These are phyloP conservation scores for Pangasius larnaudii DNA, from an alignment of 2,797 vertebrate species.

Conservation along the genomic window DNA sequence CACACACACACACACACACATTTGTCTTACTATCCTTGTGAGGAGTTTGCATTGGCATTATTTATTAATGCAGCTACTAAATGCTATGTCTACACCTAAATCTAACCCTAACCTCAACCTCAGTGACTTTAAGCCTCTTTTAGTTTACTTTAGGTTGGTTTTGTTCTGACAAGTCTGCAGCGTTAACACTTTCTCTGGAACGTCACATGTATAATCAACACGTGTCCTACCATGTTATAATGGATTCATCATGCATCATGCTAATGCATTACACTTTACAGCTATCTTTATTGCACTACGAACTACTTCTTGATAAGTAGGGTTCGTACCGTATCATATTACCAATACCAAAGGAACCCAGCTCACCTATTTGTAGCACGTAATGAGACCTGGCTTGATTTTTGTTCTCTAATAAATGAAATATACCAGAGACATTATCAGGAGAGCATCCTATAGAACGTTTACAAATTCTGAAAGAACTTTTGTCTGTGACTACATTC, in stretches of 20 bases:
- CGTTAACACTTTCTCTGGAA: not conserved
- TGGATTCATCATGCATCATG: too few species aligned
- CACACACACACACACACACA: not conserved
- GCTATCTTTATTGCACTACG: not conserved
- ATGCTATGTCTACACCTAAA: not conserved
- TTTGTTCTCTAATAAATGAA: not conserved
- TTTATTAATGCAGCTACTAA: not conserved
- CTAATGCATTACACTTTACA: not conserved
- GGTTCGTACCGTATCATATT: not conserved
- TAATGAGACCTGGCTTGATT: not conserved
- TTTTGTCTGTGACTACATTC: not conserved
- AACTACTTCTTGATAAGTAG: not conserved
- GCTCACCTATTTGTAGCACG: not conserved
- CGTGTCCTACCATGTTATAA: not conserved
- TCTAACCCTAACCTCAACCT: not conserved
- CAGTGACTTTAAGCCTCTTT: not conserved
- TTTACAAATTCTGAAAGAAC: not conserved
- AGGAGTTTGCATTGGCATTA: not conserved
- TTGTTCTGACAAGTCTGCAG: not conserved
- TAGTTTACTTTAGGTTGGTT: not conserved
- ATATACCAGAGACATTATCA: not conserved
- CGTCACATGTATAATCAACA: not conserved
- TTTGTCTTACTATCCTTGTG: not conserved
- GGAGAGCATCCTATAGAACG: not conserved
- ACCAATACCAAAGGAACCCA: too few species aligned